Conservation (phyloP, 1,140 invertebrate species). For the Ceratosolen solmsi region DNA sequence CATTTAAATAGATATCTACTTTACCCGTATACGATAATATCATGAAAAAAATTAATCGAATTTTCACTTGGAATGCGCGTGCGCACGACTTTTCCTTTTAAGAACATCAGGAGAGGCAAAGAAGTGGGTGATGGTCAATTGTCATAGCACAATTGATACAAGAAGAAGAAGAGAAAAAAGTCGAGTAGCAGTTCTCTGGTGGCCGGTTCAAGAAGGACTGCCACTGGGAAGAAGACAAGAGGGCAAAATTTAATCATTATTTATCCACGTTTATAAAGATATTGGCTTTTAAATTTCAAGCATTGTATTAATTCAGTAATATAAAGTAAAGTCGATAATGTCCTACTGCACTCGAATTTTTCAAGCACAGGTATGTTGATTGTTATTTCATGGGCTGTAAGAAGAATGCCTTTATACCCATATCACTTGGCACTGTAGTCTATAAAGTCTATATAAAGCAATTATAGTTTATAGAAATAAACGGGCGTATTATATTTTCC, state of each 20-base stretch:
- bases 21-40: background rate
- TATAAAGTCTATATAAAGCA: too few relatives aligned
- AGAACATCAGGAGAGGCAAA: slow-evolving; percentile 36
- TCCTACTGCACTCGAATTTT: slow-evolving; percentile 83
- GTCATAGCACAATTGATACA: slow-evolving; percentile 18
- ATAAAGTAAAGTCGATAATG: slow-evolving; percentile 69
- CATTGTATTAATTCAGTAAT: background rate
- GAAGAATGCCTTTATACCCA: too few relatives aligned
- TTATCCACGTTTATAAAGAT: background rate
- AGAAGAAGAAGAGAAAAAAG: slow-evolving; percentile 8
- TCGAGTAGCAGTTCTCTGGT: slow-evolving; percentile 65
- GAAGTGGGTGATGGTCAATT: slow-evolving; percentile 27
- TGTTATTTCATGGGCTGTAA: background rate
- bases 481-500: background rate
- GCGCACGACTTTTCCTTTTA: background rate
- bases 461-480: too few relatives aligned
- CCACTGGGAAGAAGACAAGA: slow-evolving; percentile 58
- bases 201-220: slow-evolving; percentile 74
- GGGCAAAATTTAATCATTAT: background rate
- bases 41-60: background rate
- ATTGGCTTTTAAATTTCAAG: background rate
- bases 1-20: background rate
- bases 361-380: slow-evolving; percentile 79
- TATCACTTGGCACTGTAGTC: too few relatives aligned
- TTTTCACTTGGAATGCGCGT: too few relatives aligned